Evolutionary conservation across 2,797 vertebrate species (phyloP).

Genomic region (Lutjanus argentimaculatus): DNA sequence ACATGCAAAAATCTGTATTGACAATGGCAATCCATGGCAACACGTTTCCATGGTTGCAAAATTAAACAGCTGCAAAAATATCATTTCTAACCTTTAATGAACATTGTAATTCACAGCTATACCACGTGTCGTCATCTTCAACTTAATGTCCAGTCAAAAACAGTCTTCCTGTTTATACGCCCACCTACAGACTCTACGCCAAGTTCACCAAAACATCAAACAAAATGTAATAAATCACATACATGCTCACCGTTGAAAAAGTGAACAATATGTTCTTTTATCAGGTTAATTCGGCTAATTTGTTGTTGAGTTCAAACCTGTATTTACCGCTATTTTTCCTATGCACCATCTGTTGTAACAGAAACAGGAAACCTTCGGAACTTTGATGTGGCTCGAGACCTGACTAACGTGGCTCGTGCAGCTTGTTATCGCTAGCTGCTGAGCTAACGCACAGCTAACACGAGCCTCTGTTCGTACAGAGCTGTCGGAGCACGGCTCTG

Average conservation of each 20-base stretch:
- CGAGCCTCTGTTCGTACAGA: neutral
- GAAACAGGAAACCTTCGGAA: neutral
- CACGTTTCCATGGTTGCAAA: neutral
- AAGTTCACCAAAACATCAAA: neutral
- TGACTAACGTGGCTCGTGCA: neutral
- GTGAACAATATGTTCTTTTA: neutral
- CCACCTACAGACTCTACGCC: neutral
- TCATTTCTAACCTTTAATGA: neutral
- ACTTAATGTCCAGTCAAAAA: neutral
- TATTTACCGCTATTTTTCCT: neutral
- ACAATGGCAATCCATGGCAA: no score
- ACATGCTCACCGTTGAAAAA: neutral
- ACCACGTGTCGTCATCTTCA: no score
- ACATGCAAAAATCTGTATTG: no score
- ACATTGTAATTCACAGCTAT: neutral
- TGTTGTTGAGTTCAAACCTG: neutral
- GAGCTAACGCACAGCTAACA: constrained; percentile 39
- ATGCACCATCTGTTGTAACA: neutral
- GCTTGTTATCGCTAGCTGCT: constrained; percentile 18
- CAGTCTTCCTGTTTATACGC: neutral
- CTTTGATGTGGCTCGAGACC: neutral
- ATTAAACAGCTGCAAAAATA: neutral
- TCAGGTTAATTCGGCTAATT: no score
- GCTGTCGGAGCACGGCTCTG: neutral
- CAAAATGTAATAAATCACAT: neutral